Evolutionary conservation across 2,888 invertebrate genomes (phyloP), one percentile per base, ranked within the genome.

Genomic region (Campoplex capitator): DNA sequence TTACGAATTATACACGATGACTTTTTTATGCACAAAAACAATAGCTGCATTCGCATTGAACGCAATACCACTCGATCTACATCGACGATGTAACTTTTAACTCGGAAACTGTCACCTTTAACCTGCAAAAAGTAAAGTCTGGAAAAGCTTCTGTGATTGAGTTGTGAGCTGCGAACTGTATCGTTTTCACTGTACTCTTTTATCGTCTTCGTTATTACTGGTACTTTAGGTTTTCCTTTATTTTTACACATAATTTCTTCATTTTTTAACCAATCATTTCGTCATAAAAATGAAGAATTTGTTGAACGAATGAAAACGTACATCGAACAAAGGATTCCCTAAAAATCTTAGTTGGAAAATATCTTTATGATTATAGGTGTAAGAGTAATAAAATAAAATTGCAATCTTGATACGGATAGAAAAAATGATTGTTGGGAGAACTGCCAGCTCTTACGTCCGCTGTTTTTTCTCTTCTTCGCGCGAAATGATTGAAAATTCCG

Each of bases 401-500:
- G 76, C 75, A 28, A 76, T 70, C 35, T 42, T 62, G 83, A 83
- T 76, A 76, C 28, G 28, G 65, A 62, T 48, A 9, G 9, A 48
- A 77, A 9, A 71, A 71, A 65, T 75, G 38, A 70, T 56, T 73
- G 73, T 77, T 70, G 67, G 68, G n/a, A 35, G 65, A 51, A 65
- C 16, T 56, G 18, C 28, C 23, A 54, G 8, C 51, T n/a, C 7
- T 48, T 28, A 51, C 8, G 71, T 71, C 65, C 35, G 62, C 71
- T 16, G 38, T 58, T 54, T 81, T 45, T 80, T 79, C 42, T 76
- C 38, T 65, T 35, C 32, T 38, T 58, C 42, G 58, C 58, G 73
- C 23, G 56, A 62, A 80, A 74, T 58, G 54, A 84, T 77, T 80
- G 84, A 86, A 70, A 80, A 81, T 84, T 86, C 77, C 51, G 71